Evolutionary conservation across 2,888 invertebrate genomes (phyloP).

Genomic region (Callosobruchus maculatus): DNA sequence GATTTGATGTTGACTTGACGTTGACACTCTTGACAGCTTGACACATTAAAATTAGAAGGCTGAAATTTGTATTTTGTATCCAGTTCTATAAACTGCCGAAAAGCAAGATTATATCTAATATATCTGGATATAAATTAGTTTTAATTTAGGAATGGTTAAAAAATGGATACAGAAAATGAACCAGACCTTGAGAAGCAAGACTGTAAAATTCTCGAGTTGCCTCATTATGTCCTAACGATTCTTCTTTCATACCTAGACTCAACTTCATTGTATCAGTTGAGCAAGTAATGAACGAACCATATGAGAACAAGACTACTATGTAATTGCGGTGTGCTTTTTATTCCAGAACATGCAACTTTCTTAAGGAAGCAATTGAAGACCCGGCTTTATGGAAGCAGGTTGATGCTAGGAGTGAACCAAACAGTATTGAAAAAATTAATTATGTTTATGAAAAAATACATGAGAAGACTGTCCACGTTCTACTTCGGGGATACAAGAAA

Average conservation of each 20-base stretch:
- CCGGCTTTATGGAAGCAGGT: slow-evolving; percentile 38
- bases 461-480: slow-evolving; percentile 29
- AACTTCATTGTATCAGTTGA: slow-evolving; percentile 37
- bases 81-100: too few relatives aligned
- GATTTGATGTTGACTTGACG: too few relatives aligned
- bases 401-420: slow-evolving; percentile 35
- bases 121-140: not conserved
- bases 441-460: slow-evolving; percentile 35
- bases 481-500: slow-evolving; percentile 23
- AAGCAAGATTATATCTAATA: too few relatives aligned
- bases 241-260: slow-evolving; percentile 39
- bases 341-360: slow-evolving; percentile 35
- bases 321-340: not conserved
- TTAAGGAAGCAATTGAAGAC: slow-evolving; percentile 35
- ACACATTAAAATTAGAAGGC: too few relatives aligned
- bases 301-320: not conserved
- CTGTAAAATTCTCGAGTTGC: slow-evolving; percentile 27
- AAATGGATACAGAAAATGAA: not conserved
- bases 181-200: not conserved
- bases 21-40: too few relatives aligned
- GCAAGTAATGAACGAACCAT: slow-evolving; percentile 28
- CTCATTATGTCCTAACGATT: slow-evolving; percentile 37
- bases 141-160: not conserved
- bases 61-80: too few relatives aligned
- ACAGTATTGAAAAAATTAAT: slow-evolving; percentile 32